These are phyloP conservation scores for Pecten maximus DNA, from an alignment of 2,888 invertebrate species.

Conservation along the genomic window DNA sequence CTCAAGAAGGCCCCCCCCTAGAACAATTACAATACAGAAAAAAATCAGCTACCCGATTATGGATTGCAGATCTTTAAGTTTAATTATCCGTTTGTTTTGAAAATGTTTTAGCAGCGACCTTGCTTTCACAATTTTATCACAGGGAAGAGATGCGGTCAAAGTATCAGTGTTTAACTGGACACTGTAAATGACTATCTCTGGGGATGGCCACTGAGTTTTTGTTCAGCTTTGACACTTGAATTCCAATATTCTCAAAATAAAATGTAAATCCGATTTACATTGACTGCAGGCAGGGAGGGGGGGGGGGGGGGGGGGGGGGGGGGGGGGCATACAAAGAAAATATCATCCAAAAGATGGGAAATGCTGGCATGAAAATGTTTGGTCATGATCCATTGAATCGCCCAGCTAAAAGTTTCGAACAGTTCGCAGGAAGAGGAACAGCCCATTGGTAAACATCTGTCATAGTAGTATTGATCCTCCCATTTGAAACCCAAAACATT, in stretches of 20 bases:
- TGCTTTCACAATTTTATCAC: neutral
- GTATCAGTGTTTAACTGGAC: neutral
- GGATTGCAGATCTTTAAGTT: neutral
- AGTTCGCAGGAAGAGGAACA: neutral
- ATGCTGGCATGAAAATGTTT: neutral
- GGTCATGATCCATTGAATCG: neutral
- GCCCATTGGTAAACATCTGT: neutral
- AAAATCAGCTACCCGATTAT: neutral
- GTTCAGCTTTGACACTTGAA: neutral
- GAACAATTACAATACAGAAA: neutral
- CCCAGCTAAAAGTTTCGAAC: neutral
- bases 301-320: too few species aligned
- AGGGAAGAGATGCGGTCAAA: neutral
- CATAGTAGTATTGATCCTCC: neutral
- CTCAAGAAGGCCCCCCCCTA: neutral
- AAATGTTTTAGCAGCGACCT: neutral
- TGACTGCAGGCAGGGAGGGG: neutral
- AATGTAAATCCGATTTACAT: neutral
- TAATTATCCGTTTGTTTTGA: neutral
- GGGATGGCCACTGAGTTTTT: neutral
- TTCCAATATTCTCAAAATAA: neutral
- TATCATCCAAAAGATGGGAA: neutral
- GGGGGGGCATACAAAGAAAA: neutral
- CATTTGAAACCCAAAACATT: neutral
- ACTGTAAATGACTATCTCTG: neutral